Conservation (phyloP, 2,113 vertebrate species). For the Brachypodius melanocephalos region DNA sequence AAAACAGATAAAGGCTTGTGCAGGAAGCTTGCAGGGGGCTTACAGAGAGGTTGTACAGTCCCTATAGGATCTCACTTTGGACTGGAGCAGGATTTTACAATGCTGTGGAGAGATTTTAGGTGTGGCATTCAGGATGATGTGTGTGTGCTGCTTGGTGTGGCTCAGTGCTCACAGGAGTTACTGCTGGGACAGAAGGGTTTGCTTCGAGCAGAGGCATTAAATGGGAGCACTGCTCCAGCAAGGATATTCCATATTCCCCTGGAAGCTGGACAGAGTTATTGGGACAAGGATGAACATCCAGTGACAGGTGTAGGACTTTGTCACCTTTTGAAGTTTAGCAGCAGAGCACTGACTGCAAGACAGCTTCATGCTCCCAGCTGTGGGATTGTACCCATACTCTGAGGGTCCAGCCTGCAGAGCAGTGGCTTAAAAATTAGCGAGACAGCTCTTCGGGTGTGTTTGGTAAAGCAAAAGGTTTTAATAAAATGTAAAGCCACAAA, state of each 20-base stretch:
- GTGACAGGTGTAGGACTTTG: not conserved
- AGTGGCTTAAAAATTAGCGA: no score
- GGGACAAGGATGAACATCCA: not conserved
- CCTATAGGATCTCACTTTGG: not conserved
- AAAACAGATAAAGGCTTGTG: not conserved
- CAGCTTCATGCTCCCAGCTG: not conserved
- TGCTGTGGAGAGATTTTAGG: not conserved
- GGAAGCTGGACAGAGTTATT: not conserved
- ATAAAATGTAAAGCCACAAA: no score
- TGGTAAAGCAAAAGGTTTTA: no score
- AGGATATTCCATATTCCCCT: not conserved
- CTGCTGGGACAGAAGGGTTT: not conserved
- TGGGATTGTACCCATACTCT: no score
- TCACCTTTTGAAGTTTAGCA: not conserved
- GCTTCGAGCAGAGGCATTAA: accelerated
- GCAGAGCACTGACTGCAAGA: not conserved
- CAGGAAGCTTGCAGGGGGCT: not conserved
- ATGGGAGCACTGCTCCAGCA: not conserved
- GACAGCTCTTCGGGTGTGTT: no score
- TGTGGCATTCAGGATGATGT: not conserved
- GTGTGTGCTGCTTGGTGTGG: not conserved
- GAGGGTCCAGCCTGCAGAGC: no score
- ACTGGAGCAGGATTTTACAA: not conserved
- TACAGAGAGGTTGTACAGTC: not conserved
- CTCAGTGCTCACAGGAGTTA: not conserved